Base-by-base conservation (phyloP, 2,888 invertebrate genomes). In the Dolomedes plantarius region DNA sequence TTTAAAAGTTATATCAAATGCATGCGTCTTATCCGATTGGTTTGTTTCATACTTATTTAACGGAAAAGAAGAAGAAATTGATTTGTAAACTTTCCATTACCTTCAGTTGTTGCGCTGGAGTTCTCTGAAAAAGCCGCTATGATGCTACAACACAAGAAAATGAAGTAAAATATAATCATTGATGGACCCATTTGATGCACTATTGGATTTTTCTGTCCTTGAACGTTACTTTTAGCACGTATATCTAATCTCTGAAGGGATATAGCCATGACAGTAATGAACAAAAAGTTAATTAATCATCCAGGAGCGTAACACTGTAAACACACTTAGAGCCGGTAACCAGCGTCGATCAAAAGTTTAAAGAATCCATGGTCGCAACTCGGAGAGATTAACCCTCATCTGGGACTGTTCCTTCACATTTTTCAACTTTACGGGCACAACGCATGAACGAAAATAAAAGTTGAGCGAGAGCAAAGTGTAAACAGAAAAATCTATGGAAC, bases 121-220 rank as follows among this genome's bases (percentile, higher is more conserved):
- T 56, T 56, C 23, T 56, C 56, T 6, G 56, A 56, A 56, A 56
- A 56, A 19, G 56, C 56, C 3, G 56, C 16, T 16, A 56, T 56
- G 56, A 56, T 56, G 23, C 23, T 23, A 19, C 56, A 56, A 19
- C 1, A 56, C 23, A 56, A 23, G 56, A 56, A 23, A 3, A 56
- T 11, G 56, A 56, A 56, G 56, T 56, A 56, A 56, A 56, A 56
- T 23, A 56, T 56, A 23, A 56, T 23, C 56, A 56, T 56, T 23
- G 56, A 56, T 56, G 56, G 56, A 56, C 56, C 56, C 56, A 23
- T 56, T 23, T 6, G 19, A 2, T 5, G 56, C 56, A 56, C 5
- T 23, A 56, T 23, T 0, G 2, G 1, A 19, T 56, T 7, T 56
- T 56, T 56, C 23, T 23, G 56, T 56, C 56, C 56, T 23, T 11